These are phyloP conservation scores for Thera obeliscata DNA, from an alignment of 2,888 invertebrate species.

Conservation along the genomic window DNA sequence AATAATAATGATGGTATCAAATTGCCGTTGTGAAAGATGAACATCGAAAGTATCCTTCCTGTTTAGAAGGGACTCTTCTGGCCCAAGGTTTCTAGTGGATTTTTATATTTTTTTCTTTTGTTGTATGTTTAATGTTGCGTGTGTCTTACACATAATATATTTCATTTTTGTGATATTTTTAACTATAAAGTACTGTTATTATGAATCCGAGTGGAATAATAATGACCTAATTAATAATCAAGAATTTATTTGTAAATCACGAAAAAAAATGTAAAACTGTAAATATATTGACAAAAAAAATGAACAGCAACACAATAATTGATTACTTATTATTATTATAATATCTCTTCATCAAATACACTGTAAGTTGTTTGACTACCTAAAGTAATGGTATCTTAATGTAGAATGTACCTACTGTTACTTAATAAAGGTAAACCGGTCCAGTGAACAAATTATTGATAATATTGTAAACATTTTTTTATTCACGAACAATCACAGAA, in stretches of 20 bases:
- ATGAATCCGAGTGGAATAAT: constrained; percentile 83
- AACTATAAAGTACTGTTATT: constrained; percentile 85
- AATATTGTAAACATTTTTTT: constrained; percentile 84
- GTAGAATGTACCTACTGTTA: constrained; percentile 78
- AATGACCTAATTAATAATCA: constrained; percentile 85
- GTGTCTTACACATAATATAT: constrained; percentile 86
- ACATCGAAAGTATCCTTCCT: constrained; percentile 86
- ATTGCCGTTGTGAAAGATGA: constrained; percentile 83
- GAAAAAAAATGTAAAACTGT: constrained; percentile 84
- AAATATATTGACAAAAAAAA: constrained; percentile 83
- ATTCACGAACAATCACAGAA: constrained; percentile 83
- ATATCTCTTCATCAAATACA: constrained; percentile 80
- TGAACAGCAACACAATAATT: constrained; percentile 84
- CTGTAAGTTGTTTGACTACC: constrained; percentile 82
- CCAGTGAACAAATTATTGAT: constrained; percentile 84
- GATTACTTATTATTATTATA: constrained; percentile 58
- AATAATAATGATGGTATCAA: constrained; percentile 82
- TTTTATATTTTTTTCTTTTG: constrained; percentile 83
- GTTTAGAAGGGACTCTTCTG: constrained; percentile 83
- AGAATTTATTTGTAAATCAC: constrained; percentile 85
- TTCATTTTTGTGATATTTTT: constrained; percentile 86
- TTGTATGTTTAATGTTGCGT: constrained; percentile 85
- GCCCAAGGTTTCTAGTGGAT: constrained; percentile 84
- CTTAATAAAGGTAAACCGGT: constrained; percentile 79
- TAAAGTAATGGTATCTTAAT: constrained; percentile 75